Conservation (phyloP, 2,888 invertebrate genomes). For the Rhopalosiphum nymphaeae region DNA sequence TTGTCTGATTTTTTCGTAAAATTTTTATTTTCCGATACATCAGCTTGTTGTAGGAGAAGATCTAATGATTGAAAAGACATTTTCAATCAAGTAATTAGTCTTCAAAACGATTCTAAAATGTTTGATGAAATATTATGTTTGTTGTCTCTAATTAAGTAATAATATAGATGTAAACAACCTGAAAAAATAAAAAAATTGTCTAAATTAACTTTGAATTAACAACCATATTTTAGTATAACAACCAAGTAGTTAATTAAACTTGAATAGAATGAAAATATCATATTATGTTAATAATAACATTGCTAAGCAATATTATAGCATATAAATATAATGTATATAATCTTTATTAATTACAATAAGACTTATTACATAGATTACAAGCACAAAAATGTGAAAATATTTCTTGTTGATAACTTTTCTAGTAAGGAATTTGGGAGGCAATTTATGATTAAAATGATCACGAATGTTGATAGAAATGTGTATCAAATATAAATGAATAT, state of each 20-base stretch:
- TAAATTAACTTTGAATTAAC: background rate
- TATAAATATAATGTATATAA: background rate
- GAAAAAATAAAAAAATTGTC: conserved; percentile 4
- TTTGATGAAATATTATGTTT: conserved; percentile 1
- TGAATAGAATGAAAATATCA: background rate
- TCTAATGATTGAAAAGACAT: conserved; percentile 57
- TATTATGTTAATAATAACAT: background rate
- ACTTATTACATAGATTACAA: background rate
- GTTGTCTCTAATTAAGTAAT: background rate
- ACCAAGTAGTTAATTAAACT: background rate
- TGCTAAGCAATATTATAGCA: background rate
- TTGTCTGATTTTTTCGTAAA: conserved; percentile 10
- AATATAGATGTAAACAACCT: background rate
- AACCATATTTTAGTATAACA: background rate
- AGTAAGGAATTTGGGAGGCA: too few species aligned
- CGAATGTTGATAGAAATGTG: background rate
- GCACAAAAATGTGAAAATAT: background rate
- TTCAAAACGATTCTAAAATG: background rate
- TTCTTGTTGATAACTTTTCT: too few species aligned
- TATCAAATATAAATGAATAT: background rate
- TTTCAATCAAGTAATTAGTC: background rate
- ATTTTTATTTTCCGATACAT: conserved; percentile 32
- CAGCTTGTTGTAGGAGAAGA: conserved; percentile 42
- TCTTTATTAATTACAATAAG: background rate
- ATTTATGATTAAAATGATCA: too few species aligned